Evolutionary conservation across 2,888 invertebrate genomes (phyloP).

Genomic region (Syrphus vitripennis): DNA sequence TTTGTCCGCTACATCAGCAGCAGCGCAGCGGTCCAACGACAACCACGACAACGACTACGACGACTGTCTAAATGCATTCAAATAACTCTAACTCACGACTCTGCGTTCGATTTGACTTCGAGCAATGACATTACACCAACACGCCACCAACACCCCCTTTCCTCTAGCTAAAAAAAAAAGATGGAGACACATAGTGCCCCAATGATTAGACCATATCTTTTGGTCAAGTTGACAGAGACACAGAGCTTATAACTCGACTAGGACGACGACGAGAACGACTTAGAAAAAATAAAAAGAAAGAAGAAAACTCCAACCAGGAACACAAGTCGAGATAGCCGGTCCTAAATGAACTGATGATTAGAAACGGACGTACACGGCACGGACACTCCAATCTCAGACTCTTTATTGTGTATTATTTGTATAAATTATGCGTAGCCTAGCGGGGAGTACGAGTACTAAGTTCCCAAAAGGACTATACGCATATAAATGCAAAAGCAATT

Average conservation of each 20-base stretch:
- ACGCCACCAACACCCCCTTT: neutral
- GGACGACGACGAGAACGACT: neutral
- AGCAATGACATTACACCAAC: conserved; percentile 14
- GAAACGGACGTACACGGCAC: conserved; percentile 34
- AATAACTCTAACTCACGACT: conserved; percentile 70
- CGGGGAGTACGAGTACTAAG: neutral
- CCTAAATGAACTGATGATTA: conserved; percentile 64
- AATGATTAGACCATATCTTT: conserved; percentile 70
- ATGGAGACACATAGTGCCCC: conserved; percentile 49
- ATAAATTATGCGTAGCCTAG: conserved; percentile 67
- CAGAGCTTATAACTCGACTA: conserved; percentile 34
- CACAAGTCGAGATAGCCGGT: conserved; percentile 33
- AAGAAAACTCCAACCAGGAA: conserved; percentile 49
- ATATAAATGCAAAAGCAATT: conserved; percentile 20
- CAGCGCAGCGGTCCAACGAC: neutral
- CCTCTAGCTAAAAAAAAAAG: neutral
- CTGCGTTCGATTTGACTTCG: conserved; percentile 70
- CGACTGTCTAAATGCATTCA: conserved; percentile 68
- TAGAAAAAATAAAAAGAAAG: too few relatives aligned
- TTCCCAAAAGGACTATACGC: conserved; percentile 38
- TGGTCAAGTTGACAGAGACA: conserved; percentile 70
- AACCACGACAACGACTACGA: conserved; percentile 32
- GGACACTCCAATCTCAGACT: conserved; percentile 2
- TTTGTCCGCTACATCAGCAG: conserved; percentile 11
- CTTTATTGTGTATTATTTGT: conserved; percentile 48